Evolutionary conservation across 2,113 vertebrate species (phyloP).

Genomic region (Sylvia atricapilla): DNA sequence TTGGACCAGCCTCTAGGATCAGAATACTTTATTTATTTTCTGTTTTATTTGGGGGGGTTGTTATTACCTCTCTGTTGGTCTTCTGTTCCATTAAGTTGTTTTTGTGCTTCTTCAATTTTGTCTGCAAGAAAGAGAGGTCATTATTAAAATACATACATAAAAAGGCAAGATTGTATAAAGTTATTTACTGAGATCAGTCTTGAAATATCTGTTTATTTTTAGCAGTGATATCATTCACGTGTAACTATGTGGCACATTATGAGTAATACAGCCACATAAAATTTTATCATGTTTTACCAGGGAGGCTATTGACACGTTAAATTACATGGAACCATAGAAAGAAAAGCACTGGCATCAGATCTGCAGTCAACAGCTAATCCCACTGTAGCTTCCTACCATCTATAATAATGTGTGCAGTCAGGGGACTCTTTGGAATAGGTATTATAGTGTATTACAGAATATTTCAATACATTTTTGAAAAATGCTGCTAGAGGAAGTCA

Average conservation of each 20-base stretch:
- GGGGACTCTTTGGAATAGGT: background rate
- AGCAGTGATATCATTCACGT: background rate
- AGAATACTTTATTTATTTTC: background rate
- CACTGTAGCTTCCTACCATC: background rate
- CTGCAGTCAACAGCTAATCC: slow-evolving; percentile 28
- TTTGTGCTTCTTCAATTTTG: slow-evolving; percentile 99
- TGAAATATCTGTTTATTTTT: background rate
- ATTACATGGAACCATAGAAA: background rate
- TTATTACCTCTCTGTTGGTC: slow-evolving; percentile 88
- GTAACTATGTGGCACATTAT: slow-evolving; percentile 10
- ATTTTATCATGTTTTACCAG: slow-evolving; percentile 22
- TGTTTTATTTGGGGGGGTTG: background rate
- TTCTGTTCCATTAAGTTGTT: slow-evolving; percentile 92
- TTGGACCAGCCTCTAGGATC: background rate
- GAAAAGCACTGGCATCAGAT: background rate
- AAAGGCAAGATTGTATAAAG: background rate
- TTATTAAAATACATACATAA: background rate
- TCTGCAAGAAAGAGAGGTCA: slow-evolving; percentile 77
- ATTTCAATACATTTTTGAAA: background rate
- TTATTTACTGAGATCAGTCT: background rate
- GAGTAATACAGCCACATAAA: slow-evolving; percentile 4
- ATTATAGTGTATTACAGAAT: background rate
- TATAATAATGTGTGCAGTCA: background rate
- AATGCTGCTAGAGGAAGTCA: background rate
- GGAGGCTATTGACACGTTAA: slow-evolving; percentile 12